Base-by-base conservation (phyloP, 2,797 vertebrate species). In the Megalops cyprinoides region DNA sequence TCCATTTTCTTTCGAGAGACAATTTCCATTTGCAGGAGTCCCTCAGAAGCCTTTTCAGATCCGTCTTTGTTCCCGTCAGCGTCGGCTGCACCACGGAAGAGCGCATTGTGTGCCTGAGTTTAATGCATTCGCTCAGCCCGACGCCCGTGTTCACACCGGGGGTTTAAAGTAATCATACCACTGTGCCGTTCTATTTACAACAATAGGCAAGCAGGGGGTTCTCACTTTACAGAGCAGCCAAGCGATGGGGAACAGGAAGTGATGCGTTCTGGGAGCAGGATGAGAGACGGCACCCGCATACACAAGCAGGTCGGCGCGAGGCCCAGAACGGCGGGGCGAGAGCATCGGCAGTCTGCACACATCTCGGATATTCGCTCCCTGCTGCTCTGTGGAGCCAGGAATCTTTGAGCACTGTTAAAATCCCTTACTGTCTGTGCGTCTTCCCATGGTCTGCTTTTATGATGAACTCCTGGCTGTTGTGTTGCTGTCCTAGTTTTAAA, bases 141-240 rank as follows among this genome's bases (percentile, higher is more conserved):
- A 67, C 86, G 77, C 87, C 85, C 86, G 86, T 87, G 84, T 82
- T 85, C 81, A 79, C 84, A 81, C 82, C 81, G 37, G 37, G 34
- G 55, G 78, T 83, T 82, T 85, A 77, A 84, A 84, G 87, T 90
- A 91, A 90, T 89, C 89, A 89, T 85, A 85, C 87, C 85, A 85
- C 83, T 83, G 73, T 62, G 34, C 76, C 83, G 55, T 46, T 12
- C 48, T 86, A 85, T 85, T 81, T 84, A 39, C 6, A 83, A 81
- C 84, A 85, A 83, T 81, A 28, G 49, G 25, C 48, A 28, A 37
- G 49, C 12, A 10, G 12, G 56, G 77, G 55, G 56, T 82, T 81
- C 81, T 81, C 81, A 79, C 62, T 81, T 84, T 82, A 74, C 73
- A 71, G 83, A 85, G 79, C 74, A 80, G 69, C 37, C 79, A 44